Conservation (phyloP, 2,797 vertebrate genomes). For the Siniperca undulata region DNA sequence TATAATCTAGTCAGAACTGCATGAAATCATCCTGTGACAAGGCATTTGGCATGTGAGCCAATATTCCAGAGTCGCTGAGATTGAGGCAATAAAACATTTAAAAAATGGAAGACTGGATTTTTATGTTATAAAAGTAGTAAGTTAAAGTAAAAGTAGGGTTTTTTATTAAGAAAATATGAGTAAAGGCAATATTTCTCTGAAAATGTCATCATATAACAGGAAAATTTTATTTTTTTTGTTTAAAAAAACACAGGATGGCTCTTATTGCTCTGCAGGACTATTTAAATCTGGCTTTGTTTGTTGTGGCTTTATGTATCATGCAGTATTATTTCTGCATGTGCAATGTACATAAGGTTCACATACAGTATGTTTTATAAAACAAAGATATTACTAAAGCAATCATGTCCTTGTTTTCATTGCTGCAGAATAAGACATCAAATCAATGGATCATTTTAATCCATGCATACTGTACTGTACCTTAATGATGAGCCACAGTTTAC, state of each 20-base stretch:
- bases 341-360: neutral
- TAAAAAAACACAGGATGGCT: neutral
- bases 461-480: conserved; percentile 28
- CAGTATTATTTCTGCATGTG: neutral
- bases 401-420: conserved; percentile 10
- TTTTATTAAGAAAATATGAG: neutral
- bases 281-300: conserved; percentile 11
- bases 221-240: neutral
- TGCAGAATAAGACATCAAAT: conserved; percentile 38
- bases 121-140: neutral
- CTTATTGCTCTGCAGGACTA: neutral
- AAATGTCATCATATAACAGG: neutral
- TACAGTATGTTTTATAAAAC: conserved; percentile 29
- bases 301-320: neutral
- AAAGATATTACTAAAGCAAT: conserved; percentile 38
- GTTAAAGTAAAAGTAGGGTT: neutral
- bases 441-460: conserved; percentile 30
- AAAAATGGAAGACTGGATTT: neutral
- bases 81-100: conserved; percentile 11
- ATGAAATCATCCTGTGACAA: conserved; percentile 35
- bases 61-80: conserved; percentile 6
- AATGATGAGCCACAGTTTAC: conserved; percentile 49
- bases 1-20: conserved; percentile 46
- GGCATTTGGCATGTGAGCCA: conserved; percentile 22
- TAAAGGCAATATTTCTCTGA: neutral